Evolutionary conservation across 2,113 vertebrate genomes (phyloP), one percentile per base, ranked within the genome.

Genomic region (Elanoides forficatus): DNA sequence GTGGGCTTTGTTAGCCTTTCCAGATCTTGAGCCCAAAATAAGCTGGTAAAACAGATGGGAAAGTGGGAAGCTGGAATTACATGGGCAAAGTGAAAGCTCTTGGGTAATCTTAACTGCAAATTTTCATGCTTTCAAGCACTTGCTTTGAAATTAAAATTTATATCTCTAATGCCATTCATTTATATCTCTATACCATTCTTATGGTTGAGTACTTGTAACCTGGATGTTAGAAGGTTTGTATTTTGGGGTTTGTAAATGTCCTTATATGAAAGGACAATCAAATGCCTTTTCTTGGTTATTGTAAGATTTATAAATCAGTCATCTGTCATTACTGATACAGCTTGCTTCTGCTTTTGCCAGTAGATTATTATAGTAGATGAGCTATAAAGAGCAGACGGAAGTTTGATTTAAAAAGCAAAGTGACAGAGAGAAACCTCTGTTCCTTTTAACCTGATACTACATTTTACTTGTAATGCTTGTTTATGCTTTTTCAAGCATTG

Each of bases 21-120:
- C 70, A 94, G 81, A 81, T 95, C 86, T 22, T 79, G 53, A 95
- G 87, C 83, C 89, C 86, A 96, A 97, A 97, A 95, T 97, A 97
- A 93, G n/a, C 58, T 87, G 70, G 58, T 68, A 78, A 87, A 94
- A 87, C 95, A 97, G 93, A 96, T 94, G 86, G 95, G 62, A 34
- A 95, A 89, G 89, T 72, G 53, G 91, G 91, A 97, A 95, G 76
- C 88, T 91, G 95, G 89, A 95, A 89, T 92, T 89, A 81, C 68
- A 89, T 72, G 65, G 58, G 86, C 66, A 85, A 90, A 94, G 55
- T 45, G 26, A 95, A 95, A 85, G n/a, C 65, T 79, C 45, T 84
- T 60, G 47, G 27, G 15, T 86, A 86, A 81, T 93, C 86, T 93
- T 56, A 71, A 81, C 63, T 71, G 63, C 48, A 78, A 16, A 30